These are phyloP conservation scores for Coleophora flavipennella DNA, from an alignment of 2,888 invertebrate genomes.

Conservation along the genomic window DNA sequence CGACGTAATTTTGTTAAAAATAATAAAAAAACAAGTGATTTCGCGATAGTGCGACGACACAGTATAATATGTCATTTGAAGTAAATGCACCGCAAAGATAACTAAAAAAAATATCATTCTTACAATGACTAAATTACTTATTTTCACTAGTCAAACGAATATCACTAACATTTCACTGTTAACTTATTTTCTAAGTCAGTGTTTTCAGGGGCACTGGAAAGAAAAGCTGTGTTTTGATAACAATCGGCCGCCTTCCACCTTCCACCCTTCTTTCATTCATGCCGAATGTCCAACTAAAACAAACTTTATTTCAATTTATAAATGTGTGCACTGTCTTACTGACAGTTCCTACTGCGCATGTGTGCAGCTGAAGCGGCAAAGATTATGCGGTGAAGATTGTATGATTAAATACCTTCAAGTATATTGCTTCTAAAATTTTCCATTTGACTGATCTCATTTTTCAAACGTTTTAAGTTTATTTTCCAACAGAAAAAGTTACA, in stretches of 20 bases:
- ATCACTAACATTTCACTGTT: too few relatives aligned
- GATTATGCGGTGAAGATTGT: constrained; percentile 19
- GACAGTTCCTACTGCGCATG: constrained; percentile 42
- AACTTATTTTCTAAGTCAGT: background rate
- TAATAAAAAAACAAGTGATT: too few relatives aligned
- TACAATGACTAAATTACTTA: background rate
- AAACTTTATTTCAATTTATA: constrained; percentile 68
- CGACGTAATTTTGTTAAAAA: too few relatives aligned
- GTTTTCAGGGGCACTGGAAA: constrained; percentile 5
- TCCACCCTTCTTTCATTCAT: constrained; percentile 66
- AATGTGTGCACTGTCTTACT: constrained; percentile 42
- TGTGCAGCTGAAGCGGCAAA: constrained; percentile 44
- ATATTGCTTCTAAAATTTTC: background rate
- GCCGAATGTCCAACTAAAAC: constrained; percentile 68
- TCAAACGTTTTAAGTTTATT: too few relatives aligned
- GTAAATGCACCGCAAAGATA: too few relatives aligned
- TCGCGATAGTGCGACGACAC: too few relatives aligned
- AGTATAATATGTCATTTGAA: too few relatives aligned
- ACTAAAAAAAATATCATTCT: too few relatives aligned
- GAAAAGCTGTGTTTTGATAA: constrained; percentile 47
- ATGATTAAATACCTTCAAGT: constrained; percentile 10
- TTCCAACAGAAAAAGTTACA: too few relatives aligned
- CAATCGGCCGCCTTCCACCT: constrained; percentile 29
- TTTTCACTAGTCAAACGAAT: too few relatives aligned
- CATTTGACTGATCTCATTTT: too few relatives aligned